Evolutionary conservation across 2,113 vertebrate species (phyloP), one percentile per base, ranked within the genome.

Genomic region (Malaclemys terrapin): DNA sequence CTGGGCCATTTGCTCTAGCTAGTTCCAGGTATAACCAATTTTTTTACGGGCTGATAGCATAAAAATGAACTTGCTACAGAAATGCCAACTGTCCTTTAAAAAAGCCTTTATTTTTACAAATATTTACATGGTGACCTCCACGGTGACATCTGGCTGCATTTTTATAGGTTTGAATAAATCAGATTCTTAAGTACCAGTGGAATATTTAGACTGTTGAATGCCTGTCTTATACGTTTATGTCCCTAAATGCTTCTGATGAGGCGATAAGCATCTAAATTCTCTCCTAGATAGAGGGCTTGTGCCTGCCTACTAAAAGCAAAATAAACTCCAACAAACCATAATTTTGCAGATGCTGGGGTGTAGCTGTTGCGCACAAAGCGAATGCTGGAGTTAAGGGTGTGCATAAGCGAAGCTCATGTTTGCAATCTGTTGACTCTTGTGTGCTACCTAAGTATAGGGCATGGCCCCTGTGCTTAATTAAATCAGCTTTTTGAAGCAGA

Each of bases 101-200:
- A 5, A 27, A 7, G 10, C 20, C 42, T 47, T 6, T 1, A 84
- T 20, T 69, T 94, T 91, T 89, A 2, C 35, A 38, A 69, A 38
- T 38, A 69, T 69, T 69, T 69, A 20, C 9, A 0, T 10, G 31
- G 24, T 85, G 72, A 38, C 49, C 84, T 10, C 84, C 29, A 54
- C 29, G 94, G 35, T 54, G 82, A 65, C 80, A 62, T 12, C 59
- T 35, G 10, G 9, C 87, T 4, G 62, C 52, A 54, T 35, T 86
- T 89, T 31, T 50, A 54, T 25, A 83, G 27, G 8, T 72, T 89
- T 91, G 49, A 0, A 0, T 85, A 5, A 45, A 24, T 45, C 14
- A 45, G 10, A 10, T 6, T 86, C 42, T 84, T 52, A n/a, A 89
- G 57, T 47, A 57, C 54, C 76, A n/a, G 4, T 0, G 6, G 84